A percentile compares a stretch with the other conserved stretches of the same genome.
Conservation (phyloP, 2,888 invertebrate species). For the Taphrorychus bicolor region DNA sequence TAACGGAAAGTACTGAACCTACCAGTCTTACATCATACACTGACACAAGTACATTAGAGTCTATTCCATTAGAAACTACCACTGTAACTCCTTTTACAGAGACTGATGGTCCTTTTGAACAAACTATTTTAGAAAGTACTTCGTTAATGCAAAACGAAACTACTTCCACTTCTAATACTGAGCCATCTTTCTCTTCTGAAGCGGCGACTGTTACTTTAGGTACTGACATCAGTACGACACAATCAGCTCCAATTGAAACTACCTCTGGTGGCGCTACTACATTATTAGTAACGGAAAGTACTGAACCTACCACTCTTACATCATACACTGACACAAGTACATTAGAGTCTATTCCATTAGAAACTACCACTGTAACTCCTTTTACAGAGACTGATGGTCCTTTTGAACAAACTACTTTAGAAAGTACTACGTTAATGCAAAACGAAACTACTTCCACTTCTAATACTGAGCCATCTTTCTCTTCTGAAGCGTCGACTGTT, state of each 20-base stretch:
- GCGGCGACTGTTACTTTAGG: neutral
- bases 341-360: neutral
- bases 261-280: slow-evolving; percentile 2
- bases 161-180: slow-evolving; percentile 11
- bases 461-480: neutral
- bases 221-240: neutral
- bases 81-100: neutral
- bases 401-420: neutral
- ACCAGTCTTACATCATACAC: neutral
- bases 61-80: too few relatives aligned
- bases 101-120: neutral
- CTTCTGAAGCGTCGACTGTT: neutral
- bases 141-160: too few relatives aligned
- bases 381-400: neutral
- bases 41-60: too few relatives aligned
- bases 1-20: neutral
- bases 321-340: neutral
- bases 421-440: neutral
- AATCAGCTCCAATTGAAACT: neutral
- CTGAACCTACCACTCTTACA: neutral
- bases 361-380: neutral
- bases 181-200: neutral
- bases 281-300: neutral
- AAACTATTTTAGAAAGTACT: neutral
- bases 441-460: slow-evolving; percentile 15